Conservation (phyloP, 92 coral and sea anemone genomes). For the Paragorgia papillata region DNA sequence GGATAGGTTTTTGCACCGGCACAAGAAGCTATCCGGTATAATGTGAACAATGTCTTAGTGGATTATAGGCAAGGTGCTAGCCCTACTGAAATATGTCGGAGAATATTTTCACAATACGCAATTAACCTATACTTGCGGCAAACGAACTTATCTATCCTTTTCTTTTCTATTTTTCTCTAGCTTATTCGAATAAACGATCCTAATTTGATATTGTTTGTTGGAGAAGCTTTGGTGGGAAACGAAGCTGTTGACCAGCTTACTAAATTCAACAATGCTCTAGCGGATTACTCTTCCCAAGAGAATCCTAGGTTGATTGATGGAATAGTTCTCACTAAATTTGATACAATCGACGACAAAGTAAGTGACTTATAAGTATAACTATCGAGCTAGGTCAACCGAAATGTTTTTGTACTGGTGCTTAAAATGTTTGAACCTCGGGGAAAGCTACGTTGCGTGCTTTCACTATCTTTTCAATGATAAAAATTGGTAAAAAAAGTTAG, state of each 20-base stretch:
- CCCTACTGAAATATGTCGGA: no score
- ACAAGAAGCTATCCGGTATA: no score
- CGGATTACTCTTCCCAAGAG: slow-evolving; percentile 88
- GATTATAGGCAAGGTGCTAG: no score
- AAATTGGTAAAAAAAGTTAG: no score
- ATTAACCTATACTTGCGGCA: no score
- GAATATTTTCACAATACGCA: background rate
- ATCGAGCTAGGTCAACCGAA: no score
- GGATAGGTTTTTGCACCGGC: no score
- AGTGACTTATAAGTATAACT: background rate
- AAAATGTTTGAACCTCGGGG: no score
- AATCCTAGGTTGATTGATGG: slow-evolving; percentile 97
- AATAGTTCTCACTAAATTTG: slow-evolving; percentile 92
- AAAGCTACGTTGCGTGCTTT: no score
- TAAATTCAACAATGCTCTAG: slow-evolving; percentile 95
- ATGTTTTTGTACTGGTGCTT: no score
- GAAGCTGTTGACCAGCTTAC: slow-evolving; percentile 96
- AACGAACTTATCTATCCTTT: background rate
- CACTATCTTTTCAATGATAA: no score
- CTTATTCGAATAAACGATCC: slow-evolving; percentile 92
- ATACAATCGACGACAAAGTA: slow-evolving; percentile 99
- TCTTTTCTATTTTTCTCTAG: slow-evolving; percentile 39
- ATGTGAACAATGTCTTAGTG: no score
- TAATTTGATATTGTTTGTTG: slow-evolving; percentile 94
- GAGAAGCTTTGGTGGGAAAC: slow-evolving; percentile 97